These are phyloP conservation scores for Cryptocheilus praepositus DNA, from an alignment of 2,888 invertebrate species.

Conservation along the genomic window DNA sequence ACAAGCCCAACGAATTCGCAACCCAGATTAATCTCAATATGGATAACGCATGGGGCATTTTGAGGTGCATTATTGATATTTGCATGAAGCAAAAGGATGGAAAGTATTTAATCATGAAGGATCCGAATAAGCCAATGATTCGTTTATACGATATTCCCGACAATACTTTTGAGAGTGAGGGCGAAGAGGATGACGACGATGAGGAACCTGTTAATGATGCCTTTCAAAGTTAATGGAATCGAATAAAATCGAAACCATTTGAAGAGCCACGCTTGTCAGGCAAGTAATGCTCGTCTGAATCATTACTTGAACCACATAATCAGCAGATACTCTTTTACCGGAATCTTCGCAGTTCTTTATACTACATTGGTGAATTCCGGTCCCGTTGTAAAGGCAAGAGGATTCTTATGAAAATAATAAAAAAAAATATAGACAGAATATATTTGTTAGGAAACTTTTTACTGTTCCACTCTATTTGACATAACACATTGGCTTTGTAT, in stretches of 20 bases:
- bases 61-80: conserved; percentile 97
- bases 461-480: background rate
- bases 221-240: conserved; percentile 67
- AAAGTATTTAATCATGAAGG: conserved; percentile 98
- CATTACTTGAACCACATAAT: background rate
- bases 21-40: conserved; percentile 98
- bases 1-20: conserved; percentile 98
- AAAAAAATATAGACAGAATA: conserved; percentile 14
- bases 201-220: conserved; percentile 76
- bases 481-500: background rate
- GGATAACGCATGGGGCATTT: conserved; percentile 99
- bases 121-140: conserved; percentile 98
- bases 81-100: conserved; percentile 98
- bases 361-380: conserved; percentile 3
- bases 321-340: background rate
- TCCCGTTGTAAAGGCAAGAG: conserved; percentile 21
- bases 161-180: conserved; percentile 98
- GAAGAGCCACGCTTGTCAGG: background rate
- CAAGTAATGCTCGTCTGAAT: background rate
- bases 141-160: conserved; percentile 98
- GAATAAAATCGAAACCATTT: too few species aligned
- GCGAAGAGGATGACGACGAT: conserved; percentile 91
- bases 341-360: conserved; percentile 5
- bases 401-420: conserved; percentile 31
- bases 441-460: background rate